Percentiles rank a stretch among this genome's conserved stretches.
These are phyloP conservation scores for Zaprionus kolodkinae DNA, from an alignment of 1,140 invertebrate genomes.

Conservation along the genomic window DNA sequence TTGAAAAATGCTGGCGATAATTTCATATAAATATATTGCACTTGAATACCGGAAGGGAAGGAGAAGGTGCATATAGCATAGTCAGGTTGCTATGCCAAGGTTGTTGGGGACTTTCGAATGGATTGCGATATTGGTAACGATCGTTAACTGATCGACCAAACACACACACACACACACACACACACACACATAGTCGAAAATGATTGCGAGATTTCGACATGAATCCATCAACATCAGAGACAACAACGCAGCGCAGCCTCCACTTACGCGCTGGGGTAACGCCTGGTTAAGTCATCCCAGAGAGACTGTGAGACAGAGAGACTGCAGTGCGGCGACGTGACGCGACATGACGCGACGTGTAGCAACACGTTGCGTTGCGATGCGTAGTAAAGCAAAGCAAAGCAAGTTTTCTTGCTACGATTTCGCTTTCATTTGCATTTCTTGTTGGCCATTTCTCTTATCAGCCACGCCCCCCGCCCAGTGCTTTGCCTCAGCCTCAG, in stretches of 20 bases:
- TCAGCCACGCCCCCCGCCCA: neutral
- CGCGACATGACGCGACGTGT: neutral
- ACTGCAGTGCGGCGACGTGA: slow-evolving; percentile 6
- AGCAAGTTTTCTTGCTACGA: slow-evolving; percentile 63
- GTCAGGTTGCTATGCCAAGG: neutral
- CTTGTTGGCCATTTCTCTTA: slow-evolving; percentile 9
- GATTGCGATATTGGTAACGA: neutral
- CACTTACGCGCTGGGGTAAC: neutral
- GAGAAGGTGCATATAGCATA: too few species aligned
- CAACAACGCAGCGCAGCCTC: neutral
- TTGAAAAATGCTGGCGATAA: neutral
- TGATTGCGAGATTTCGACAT: neutral
- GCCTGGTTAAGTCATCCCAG: slow-evolving; percentile 55
- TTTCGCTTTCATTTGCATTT: slow-evolving; percentile 72
- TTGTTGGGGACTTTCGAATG: neutral
- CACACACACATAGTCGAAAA: neutral
- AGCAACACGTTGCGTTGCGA: neutral
- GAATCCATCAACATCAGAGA: neutral
- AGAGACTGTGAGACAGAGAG: slow-evolving; percentile 14
- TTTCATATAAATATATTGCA: neutral
- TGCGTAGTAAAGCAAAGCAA: slow-evolving; percentile 23
- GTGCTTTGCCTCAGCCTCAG: neutral
- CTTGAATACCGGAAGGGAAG: neutral
- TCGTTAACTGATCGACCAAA: slow-evolving; percentile 9
- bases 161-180: neutral